Percentiles rank a stretch among this genome's conserved stretches.
These are phyloP conservation scores for Diaperis boleti DNA, from an alignment of 2,888 invertebrate species.

Conservation along the genomic window DNA sequence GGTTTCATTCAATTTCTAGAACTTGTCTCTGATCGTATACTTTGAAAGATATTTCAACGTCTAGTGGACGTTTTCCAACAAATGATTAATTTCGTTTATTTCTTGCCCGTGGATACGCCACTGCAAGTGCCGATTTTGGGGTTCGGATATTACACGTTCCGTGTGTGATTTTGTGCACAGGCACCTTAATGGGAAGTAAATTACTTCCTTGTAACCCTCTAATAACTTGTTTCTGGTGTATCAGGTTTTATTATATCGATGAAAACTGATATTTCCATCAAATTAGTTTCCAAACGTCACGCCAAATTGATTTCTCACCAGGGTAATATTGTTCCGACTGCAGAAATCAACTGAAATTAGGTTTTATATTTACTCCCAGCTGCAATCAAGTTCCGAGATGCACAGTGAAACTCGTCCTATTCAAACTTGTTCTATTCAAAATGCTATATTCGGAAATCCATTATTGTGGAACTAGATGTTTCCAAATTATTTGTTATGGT, in stretches of 20 bases:
- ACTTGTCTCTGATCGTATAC: too few relatives aligned
- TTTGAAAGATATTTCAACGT: too few relatives aligned
- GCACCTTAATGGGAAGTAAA: conserved; percentile 39
- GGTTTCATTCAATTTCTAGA: too few relatives aligned
- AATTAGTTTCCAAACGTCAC: conserved; percentile 35
- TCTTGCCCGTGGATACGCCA: too few relatives aligned
- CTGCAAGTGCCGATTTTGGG: conserved; percentile 41
- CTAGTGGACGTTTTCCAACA: too few relatives aligned
- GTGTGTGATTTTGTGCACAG: conserved; percentile 39
- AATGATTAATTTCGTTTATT: too few relatives aligned
- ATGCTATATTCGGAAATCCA: not conserved
- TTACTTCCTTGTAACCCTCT: conserved; percentile 37
- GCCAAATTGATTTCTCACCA: conserved; percentile 17
- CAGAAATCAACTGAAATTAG: conserved; percentile 13
- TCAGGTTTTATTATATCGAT: conserved; percentile 40
- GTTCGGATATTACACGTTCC: conserved; percentile 36
- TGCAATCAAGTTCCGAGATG: conserved; percentile 14
- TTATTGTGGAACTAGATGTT: conserved; percentile 2
- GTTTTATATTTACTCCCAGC: conserved; percentile 14
- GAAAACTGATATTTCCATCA: conserved; percentile 40
- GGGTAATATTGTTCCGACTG: conserved; percentile 10
- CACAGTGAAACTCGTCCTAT: not conserved
- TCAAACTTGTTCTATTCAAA: not conserved
- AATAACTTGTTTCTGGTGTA: conserved; percentile 41
- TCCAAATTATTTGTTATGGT: not conserved